phyloP scores from a whole-genome alignment of 2,113 vertebrate genomes.

The Nothobranchius kuhntae region DNA sequence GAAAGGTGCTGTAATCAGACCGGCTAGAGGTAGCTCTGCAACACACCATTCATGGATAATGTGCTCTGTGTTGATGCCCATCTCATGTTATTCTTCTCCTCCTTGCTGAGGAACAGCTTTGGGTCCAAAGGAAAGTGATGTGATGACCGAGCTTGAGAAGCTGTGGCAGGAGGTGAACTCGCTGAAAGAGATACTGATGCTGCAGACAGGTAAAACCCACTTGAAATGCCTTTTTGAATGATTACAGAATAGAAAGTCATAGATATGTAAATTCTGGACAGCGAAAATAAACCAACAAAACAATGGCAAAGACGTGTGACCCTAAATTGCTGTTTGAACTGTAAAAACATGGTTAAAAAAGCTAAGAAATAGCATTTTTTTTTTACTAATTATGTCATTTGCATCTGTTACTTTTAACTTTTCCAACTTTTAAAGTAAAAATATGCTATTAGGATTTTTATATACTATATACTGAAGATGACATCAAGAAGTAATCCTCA shows the following conservation, averaged over 20 bases:
- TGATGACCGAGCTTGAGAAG: conserved; percentile 89
- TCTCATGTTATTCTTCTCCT: conserved; percentile 22
- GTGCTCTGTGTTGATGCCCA: not conserved
- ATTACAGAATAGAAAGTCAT: not conserved
- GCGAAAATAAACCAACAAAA: too few species aligned
- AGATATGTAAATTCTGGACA: too few species aligned
- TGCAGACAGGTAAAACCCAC: conserved; percentile 88
- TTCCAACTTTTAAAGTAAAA: too few species aligned
- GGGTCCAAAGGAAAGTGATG: conserved; percentile 80
- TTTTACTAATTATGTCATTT: too few species aligned
- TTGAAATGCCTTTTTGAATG: conserved; percentile 4
- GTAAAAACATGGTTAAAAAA: too few species aligned
- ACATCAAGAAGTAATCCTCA: too few species aligned
- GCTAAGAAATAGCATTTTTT: too few species aligned
- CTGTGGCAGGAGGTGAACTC: conserved; percentile 95
- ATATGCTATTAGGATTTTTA: too few species aligned
- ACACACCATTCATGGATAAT: not conserved
- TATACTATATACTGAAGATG: too few species aligned
- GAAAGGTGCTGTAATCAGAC: conserved; percentile 64
- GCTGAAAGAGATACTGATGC: conserved; percentile 94
- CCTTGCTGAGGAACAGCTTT: conserved; percentile 65
- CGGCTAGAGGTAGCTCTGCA: conserved; percentile 65
- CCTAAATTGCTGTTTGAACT: too few species aligned
- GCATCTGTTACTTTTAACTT: too few species aligned
- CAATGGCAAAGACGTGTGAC: too few species aligned